phyloP scores from a whole-genome alignment of 1,140 invertebrate species.

The Microplitis demolitor region DNA sequence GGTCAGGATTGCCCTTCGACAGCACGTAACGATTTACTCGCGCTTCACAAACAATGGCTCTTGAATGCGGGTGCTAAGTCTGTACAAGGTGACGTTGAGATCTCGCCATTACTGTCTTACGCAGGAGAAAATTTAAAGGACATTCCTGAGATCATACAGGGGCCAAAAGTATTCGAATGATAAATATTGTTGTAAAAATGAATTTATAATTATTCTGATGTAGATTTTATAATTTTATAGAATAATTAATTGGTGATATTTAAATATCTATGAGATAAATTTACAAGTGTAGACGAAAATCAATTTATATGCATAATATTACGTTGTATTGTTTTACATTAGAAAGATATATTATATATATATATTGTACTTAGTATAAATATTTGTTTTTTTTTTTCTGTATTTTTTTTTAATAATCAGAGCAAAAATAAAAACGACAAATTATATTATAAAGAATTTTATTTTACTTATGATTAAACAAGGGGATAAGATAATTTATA shows the following conservation, averaged over 20 bases:
- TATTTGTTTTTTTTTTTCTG: too few relatives aligned
- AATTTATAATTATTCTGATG: background rate
- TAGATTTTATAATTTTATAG: background rate
- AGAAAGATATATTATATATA: too few relatives aligned
- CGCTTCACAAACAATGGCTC: slow-evolving; percentile 84
- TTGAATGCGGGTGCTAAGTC: slow-evolving; percentile 79
- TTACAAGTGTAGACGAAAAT: background rate
- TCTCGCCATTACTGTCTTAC: slow-evolving; percentile 91
- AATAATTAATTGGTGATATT: too few relatives aligned
- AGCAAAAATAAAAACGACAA: too few relatives aligned
- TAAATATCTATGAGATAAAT: too few relatives aligned
- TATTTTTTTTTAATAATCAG: too few relatives aligned
- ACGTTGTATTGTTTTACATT: background rate
- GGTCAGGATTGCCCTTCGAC: slow-evolving; percentile 92
- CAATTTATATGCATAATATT: background rate
- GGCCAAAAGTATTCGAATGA: slow-evolving; percentile 59
- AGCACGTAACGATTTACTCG: slow-evolving; percentile 77
- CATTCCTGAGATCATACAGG: slow-evolving; percentile 70
- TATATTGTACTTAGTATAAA: too few relatives aligned
- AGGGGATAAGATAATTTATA: too few relatives aligned
- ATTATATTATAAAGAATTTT: too few relatives aligned
- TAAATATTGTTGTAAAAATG: background rate
- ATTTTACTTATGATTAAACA: too few relatives aligned
- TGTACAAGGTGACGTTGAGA: slow-evolving; percentile 77
- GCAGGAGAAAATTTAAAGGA: slow-evolving; percentile 81